phyloP scores from a whole-genome alignment of 2,797 vertebrate genomes.

The Poeciliopsis presidionis region DNA sequence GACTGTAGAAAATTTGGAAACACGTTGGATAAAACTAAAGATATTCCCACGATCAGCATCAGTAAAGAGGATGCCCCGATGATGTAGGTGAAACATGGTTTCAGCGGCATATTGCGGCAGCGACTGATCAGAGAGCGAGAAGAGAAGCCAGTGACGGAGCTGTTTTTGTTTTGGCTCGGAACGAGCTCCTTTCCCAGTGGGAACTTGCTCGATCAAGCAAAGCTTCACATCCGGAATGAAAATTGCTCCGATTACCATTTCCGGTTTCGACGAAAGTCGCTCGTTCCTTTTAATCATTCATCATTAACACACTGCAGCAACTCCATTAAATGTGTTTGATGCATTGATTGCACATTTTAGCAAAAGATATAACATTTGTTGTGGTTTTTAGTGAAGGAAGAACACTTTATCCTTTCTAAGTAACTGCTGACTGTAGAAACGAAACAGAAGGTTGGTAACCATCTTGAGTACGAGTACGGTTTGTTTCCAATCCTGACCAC shows the following conservation, averaged over 20 bases:
- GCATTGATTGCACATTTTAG: background rate
- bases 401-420: too few species aligned
- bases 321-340: background rate
- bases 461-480: slow-evolving; percentile 39
- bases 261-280: slow-evolving; percentile 45
- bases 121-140: background rate
- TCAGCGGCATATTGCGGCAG: slow-evolving; percentile 58
- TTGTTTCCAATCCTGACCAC: slow-evolving; percentile 25
- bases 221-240: slow-evolving; percentile 34
- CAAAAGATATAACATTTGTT: accelerated
- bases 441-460: background rate
- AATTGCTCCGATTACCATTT: background rate
- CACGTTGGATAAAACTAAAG: slow-evolving; percentile 68
- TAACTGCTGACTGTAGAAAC: background rate
- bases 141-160: background rate
- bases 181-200: background rate
- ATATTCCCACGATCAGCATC: slow-evolving; percentile 71
- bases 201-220: slow-evolving; percentile 21
- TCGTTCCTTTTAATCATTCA: background rate
- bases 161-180: slow-evolving; percentile 62
- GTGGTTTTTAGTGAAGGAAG: background rate
- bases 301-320: background rate
- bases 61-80: slow-evolving; percentile 68
- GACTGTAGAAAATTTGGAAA: slow-evolving; percentile 71
- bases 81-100: slow-evolving; percentile 73